Conservation (phyloP, 2,113 vertebrate species). For the Chionomys nivalis region DNA sequence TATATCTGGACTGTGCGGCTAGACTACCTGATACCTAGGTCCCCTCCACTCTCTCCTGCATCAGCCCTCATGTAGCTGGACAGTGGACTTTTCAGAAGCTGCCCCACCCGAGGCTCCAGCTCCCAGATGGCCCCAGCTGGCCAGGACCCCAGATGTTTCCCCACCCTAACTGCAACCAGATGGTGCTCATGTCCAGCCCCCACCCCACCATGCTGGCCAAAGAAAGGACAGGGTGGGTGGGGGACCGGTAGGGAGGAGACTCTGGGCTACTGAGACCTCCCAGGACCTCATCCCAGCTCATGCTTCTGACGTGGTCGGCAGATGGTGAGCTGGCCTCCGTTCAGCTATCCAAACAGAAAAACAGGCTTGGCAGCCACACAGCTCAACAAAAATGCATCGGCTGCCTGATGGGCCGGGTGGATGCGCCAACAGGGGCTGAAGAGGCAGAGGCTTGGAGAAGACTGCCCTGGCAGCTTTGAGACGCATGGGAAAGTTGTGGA, state of each 20-base stretch:
- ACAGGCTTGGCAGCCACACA: constrained; percentile 57
- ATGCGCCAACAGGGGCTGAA: background rate
- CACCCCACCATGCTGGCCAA: background rate
- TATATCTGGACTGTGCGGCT: fast-evolving
- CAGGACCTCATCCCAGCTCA: constrained; percentile 47
- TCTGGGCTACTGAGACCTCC: constrained; percentile 49
- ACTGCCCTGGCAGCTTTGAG: constrained; percentile 29
- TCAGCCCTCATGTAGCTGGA: fast-evolving
- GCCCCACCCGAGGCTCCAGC: background rate
- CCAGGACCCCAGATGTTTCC: constrained; percentile 83
- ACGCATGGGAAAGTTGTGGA: background rate
- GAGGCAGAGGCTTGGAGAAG: background rate
- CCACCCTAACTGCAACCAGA: constrained; percentile 71
- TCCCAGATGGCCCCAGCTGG: constrained; percentile 84
- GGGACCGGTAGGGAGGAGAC: background rate
- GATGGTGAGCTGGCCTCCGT: constrained; percentile 80
- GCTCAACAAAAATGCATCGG: background rate
- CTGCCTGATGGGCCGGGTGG: constrained; percentile 6
- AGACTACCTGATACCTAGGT: background rate
- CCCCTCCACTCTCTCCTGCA: background rate
- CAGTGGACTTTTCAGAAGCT: constrained; percentile 18
- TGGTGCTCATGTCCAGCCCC: constrained; percentile 70
- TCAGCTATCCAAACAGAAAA: constrained; percentile 78
- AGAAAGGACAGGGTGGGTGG: background rate
- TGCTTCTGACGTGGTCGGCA: constrained; percentile 73